Percentiles rank a stretch among this genome's conserved stretches.
phyloP scores from a whole-genome alignment of 2,888 invertebrate species.

The Apoderus coryli region DNA sequence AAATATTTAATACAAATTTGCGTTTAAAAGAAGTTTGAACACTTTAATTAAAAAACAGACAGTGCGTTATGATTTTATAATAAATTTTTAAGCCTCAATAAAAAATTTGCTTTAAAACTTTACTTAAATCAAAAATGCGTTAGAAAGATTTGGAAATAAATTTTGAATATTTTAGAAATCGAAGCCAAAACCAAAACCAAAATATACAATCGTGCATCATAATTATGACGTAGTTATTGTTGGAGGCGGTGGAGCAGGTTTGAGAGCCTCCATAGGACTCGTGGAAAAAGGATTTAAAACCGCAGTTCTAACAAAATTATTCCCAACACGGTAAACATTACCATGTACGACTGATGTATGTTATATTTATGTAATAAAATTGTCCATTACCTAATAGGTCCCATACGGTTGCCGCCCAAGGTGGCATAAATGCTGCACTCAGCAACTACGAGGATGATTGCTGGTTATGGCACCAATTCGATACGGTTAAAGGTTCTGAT shows the following conservation, averaged over 20 bases:
- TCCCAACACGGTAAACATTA: slow-evolving; percentile 46
- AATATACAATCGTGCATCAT: slow-evolving; percentile 38
- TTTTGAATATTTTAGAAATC: no score
- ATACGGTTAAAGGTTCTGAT: slow-evolving; percentile 64
- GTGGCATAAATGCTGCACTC: slow-evolving; percentile 66
- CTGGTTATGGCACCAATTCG: slow-evolving; percentile 64
- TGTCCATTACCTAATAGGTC: slow-evolving; percentile 62
- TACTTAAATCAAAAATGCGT: no score
- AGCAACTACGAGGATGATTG: slow-evolving; percentile 48
- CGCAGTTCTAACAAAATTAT: slow-evolving; percentile 59
- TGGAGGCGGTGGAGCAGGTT: slow-evolving; percentile 63
- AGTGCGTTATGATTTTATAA: no score
- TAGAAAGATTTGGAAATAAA: no score
- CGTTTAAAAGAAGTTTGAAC: no score
- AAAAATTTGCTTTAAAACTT: no score
- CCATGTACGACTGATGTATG: background rate
- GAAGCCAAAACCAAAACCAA: no score
- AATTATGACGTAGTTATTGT: slow-evolving; percentile 58
- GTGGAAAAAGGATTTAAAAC: slow-evolving; percentile 58
- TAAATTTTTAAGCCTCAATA: no score
- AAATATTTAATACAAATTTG: no score
- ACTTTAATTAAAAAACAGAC: no score
- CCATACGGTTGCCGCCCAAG: slow-evolving; percentile 68
- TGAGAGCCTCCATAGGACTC: slow-evolving; percentile 57
- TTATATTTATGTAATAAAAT: background rate